phyloP scores from a whole-genome alignment of 1,140 invertebrate species.

The Microplitis mediator region DNA sequence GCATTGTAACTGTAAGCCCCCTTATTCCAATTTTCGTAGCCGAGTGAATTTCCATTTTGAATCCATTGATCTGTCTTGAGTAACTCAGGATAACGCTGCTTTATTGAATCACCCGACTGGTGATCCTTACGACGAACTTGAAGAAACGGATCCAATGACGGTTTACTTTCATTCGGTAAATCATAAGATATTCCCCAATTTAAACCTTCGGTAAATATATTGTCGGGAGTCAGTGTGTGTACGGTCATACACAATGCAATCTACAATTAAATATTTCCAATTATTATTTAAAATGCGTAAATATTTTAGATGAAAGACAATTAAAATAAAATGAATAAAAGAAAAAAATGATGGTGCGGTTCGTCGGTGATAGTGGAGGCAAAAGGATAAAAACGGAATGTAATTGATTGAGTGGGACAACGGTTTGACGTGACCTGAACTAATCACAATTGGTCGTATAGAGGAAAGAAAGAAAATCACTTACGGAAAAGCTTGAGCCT shows the following conservation, averaged over 20 bases:
- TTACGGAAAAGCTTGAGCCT: constrained; percentile 76
- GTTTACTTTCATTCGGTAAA: constrained; percentile 71
- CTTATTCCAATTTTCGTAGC: constrained; percentile 33
- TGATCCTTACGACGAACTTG: constrained; percentile 48
- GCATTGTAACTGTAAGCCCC: constrained; percentile 31
- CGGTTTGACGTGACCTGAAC: constrained; percentile 9
- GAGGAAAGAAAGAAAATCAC: constrained; percentile 42
- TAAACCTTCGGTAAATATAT: constrained; percentile 70
- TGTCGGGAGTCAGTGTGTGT: constrained; percentile 62
- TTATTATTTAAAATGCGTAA: not conserved
- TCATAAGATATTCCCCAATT: constrained; percentile 81
- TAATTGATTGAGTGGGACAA: constrained; percentile 15
- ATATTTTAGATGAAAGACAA: not conserved
- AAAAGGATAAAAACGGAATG: not conserved
- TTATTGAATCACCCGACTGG: constrained; percentile 17
- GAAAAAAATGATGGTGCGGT: no score
- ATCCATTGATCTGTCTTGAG: constrained; percentile 43
- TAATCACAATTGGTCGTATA: constrained; percentile 29
- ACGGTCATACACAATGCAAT: constrained; percentile 68
- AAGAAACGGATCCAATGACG: constrained; percentile 60
- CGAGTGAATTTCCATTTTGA: constrained; percentile 27
- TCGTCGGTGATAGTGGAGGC: no score
- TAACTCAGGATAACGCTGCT: constrained; percentile 32
- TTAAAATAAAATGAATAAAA: not conserved
- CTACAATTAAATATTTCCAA: constrained; percentile 40